phyloP scores from a whole-genome alignment of 1,140 invertebrate genomes.

The Atopsyche davidsoni region DNA sequence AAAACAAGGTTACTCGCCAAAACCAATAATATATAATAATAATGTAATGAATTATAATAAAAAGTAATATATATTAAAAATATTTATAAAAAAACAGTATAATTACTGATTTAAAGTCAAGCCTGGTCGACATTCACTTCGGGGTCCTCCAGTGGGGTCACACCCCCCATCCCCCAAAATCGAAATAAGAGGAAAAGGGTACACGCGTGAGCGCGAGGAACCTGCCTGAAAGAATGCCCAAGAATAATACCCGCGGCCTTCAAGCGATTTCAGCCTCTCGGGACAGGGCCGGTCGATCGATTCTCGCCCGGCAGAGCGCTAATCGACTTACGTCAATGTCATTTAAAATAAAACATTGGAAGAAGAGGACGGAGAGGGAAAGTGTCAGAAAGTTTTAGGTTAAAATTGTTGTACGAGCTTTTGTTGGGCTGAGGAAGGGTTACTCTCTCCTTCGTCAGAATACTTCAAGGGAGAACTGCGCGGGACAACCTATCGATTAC shows the following conservation, averaged over 20 bases:
- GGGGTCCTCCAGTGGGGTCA: no score
- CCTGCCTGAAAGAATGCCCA: conserved; percentile 20
- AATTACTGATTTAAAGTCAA: no score
- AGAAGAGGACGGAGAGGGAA: conserved; percentile 23
- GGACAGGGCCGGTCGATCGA: conserved; percentile 11
- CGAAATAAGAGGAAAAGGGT: conserved; percentile 15
- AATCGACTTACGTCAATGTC: conserved; percentile 31
- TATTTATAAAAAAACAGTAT: no score
- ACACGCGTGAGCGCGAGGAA: conserved; percentile 13
- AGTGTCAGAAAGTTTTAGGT: conserved; percentile 31
- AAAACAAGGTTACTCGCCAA: no score
- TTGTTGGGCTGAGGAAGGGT: conserved; percentile 26
- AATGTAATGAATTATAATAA: no score
- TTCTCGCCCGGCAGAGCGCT: conserved; percentile 13
- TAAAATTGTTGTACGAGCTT: conserved; percentile 28
- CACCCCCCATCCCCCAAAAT: no score
- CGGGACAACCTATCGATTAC: not conserved
- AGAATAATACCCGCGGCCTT: conserved; percentile 14
- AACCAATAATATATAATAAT: no score
- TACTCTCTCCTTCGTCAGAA: not conserved
- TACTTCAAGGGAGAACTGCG: not conserved
- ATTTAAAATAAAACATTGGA: conserved; percentile 31
- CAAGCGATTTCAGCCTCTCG: conserved; percentile 12
- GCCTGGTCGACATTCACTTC: no score
- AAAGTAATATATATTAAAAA: no score